Percentiles rank a stretch among this genome's conserved stretches.
These are phyloP conservation scores for Escarpia spicata DNA, from an alignment of 2,888 invertebrate species.

Conservation along the genomic window DNA sequence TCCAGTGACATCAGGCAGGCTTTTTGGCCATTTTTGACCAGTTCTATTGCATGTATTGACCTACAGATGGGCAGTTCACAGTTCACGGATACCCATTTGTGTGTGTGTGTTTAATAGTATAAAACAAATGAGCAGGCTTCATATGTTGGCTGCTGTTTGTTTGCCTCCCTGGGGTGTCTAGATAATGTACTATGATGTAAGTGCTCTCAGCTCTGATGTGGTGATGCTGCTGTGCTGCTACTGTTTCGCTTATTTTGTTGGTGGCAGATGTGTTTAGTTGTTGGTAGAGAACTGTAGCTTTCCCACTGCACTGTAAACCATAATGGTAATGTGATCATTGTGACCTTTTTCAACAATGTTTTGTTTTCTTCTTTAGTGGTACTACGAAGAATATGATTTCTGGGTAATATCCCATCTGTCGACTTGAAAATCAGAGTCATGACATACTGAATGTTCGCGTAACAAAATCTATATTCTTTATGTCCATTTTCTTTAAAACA, in stretches of 20 bases:
- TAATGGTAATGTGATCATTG: too few relatives aligned
- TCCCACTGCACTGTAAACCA: too few relatives aligned
- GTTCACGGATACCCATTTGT: neutral
- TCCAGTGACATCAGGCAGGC: neutral
- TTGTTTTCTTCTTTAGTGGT: too few relatives aligned
- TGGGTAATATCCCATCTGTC: too few relatives aligned
- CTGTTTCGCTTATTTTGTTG: neutral
- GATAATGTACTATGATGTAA: neutral
- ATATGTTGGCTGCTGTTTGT: neutral
- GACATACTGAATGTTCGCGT: too few relatives aligned
- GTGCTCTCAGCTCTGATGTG: neutral
- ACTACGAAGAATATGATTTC: too few relatives aligned
- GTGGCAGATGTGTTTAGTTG: too few relatives aligned
- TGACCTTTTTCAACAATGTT: too few relatives aligned
- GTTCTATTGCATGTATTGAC: neutral
- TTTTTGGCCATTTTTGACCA: neutral
- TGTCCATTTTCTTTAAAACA: neutral
- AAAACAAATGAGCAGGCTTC: neutral
- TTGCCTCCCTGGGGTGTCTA: neutral
- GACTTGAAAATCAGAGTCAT: too few relatives aligned
- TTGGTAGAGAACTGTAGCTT: too few relatives aligned
- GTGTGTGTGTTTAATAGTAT: neutral
- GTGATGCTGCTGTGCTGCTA: neutral
- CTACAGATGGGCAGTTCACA: neutral
- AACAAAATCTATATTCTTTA: neutral